phyloP scores from a whole-genome alignment of 1,140 invertebrate genomes.

The Calephelis virginiensis region DNA sequence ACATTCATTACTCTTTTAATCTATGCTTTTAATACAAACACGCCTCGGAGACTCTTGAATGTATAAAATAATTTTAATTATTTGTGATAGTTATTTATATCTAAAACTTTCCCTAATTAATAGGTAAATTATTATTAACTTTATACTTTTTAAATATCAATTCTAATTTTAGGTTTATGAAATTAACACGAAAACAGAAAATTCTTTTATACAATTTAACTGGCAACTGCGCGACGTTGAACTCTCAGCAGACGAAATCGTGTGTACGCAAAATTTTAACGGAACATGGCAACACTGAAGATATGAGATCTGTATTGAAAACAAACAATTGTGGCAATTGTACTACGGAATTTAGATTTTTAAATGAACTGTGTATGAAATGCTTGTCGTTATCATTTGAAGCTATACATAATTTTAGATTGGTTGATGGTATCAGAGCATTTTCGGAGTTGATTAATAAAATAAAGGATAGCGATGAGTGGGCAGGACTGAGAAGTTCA shows the following conservation, averaged over 20 bases:
- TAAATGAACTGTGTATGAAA: constrained; percentile 74
- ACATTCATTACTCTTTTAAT: too few species aligned
- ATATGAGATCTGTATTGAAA: constrained; percentile 39
- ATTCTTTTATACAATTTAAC: constrained; percentile 66
- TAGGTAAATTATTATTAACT: too few species aligned
- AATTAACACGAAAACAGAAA: constrained; percentile 58
- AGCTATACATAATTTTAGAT: constrained; percentile 58
- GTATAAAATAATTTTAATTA: too few species aligned
- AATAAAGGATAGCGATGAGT: constrained; percentile 55
- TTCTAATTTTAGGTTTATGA: constrained; percentile 55
- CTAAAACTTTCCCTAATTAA: too few species aligned
- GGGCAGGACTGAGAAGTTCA: constrained; percentile 60
- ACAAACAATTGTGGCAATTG: constrained; percentile 44
- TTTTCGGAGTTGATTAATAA: constrained; percentile 64
- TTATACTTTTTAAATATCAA: neutral
- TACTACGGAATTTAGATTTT: constrained; percentile 46
- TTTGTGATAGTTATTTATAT: too few species aligned
- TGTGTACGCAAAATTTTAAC: constrained; percentile 60
- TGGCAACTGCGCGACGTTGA: constrained; percentile 43
- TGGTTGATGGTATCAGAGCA: constrained; percentile 65
- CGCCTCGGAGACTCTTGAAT: too few species aligned
- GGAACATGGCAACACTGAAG: constrained; percentile 54
- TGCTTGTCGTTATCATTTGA: constrained; percentile 76
- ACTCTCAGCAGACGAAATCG: constrained; percentile 55
- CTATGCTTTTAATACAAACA: too few species aligned